Evolutionary conservation across 2,797 vertebrate genomes (phyloP), one percentile per base, ranked within the genome.

Genomic region (Argyrosomus regius): DNA sequence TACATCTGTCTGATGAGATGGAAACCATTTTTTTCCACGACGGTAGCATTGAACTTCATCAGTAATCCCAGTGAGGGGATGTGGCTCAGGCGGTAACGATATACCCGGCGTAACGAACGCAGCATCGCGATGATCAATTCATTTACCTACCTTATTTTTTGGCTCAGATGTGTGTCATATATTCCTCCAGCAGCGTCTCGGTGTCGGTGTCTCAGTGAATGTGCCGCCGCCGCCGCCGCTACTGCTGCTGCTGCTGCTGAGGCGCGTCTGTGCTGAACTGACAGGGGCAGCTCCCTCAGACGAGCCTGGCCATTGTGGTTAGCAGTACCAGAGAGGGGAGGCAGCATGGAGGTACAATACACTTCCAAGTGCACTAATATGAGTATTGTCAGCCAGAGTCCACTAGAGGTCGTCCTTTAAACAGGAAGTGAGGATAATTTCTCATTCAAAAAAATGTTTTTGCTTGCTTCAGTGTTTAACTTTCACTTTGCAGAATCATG

Each of bases 21-120:
- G 72, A 76, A 81, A 85, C 77, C 83, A 69, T 86, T 75, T 66
- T 72, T 75, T 69, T 24, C 67, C 81, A 52, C 67, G 53, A 82
- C 84, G 72, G 68, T 61, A 82, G 57, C 78, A 41, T 75, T 90
- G 78, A 91, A 92, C 87, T 93, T 92, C 77, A 90, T 84, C 81
- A 60, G 77, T 83, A 46, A 91, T 88, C 80, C 77, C 82, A 58
- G 24, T 7, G 70, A 70, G 77, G 67, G 84, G 81, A 70, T 81
- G 68, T 53, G 45, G 85, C 85, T 81, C 78, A 8, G 77, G 83
- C 53, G 12, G 63, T 59, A 65, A 22, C 22, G 50, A 46, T 62
- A 68, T 3, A 63, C 22, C 70, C 57, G 48, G 72, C 54, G 62
- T 9, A 26, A 59, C 20, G 52, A 54, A 60, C 28, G 13, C 48